Percentiles rank a stretch among this genome's conserved stretches.
phyloP scores from a whole-genome alignment of 1,140 invertebrate genomes.

The Megalopta genalis region DNA sequence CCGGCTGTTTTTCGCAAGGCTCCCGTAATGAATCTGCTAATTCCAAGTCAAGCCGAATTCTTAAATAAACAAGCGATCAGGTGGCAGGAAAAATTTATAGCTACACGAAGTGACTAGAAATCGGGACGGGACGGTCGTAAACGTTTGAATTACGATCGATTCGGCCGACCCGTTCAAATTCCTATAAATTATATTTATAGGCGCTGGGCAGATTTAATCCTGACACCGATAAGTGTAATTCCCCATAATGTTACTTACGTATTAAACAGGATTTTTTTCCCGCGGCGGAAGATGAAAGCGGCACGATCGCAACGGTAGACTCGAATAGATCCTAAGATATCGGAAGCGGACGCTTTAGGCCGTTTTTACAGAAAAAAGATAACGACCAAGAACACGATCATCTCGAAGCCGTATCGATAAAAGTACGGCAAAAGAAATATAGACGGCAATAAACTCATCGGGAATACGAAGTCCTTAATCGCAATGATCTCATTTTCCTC shows the following conservation, averaged over 20 bases:
- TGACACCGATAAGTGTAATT: conserved; percentile 32
- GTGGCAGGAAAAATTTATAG: conserved; percentile 44
- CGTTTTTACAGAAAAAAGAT: too few species aligned
- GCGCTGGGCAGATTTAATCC: conserved; percentile 24
- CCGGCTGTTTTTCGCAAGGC: too few species aligned
- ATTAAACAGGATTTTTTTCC: neutral
- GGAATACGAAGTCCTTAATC: too few species aligned
- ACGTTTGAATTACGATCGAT: conserved; percentile 49
- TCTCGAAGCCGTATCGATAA: too few species aligned
- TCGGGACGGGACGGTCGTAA: conserved; percentile 42
- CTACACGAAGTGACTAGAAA: conserved; percentile 37
- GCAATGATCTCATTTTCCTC: too few species aligned
- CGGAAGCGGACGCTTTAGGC: too few species aligned
- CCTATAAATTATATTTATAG: conserved; percentile 50
- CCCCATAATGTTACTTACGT: neutral
- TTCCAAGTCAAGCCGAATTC: conserved; percentile 1
- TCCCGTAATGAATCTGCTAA: conserved; percentile 31
- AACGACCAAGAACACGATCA: too few species aligned
- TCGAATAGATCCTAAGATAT: too few species aligned
- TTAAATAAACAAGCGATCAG: conserved; percentile 44
- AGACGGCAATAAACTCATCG: too few species aligned
- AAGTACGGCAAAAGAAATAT: too few species aligned
- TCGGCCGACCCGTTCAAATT: conserved; percentile 45
- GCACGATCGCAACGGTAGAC: too few species aligned
- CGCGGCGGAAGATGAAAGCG: too few species aligned